Conservation (phyloP, 1,140 invertebrate genomes). For the Gonioctena quinquepunctata region DNA sequence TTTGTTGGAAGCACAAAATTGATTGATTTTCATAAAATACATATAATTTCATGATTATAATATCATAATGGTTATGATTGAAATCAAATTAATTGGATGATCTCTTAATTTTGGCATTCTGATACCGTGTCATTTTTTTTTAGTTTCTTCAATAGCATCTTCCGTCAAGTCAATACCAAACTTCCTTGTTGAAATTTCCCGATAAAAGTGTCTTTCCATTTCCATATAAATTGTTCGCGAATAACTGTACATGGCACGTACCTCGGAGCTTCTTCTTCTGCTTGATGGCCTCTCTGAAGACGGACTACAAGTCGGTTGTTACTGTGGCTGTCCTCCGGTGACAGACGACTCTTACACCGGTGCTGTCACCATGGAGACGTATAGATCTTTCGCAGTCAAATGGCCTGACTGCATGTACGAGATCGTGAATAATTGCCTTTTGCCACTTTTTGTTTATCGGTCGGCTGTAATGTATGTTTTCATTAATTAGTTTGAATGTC, state of each 20-base stretch:
- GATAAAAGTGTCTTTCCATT: neutral
- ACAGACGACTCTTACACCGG: conserved; percentile 28
- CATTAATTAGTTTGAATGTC: conserved; percentile 18
- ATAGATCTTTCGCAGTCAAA: conserved; percentile 13
- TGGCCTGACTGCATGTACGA: conserved; percentile 8
- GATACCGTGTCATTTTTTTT: too few relatives aligned
- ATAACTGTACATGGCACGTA: neutral
- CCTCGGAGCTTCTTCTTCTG: conserved; percentile 9
- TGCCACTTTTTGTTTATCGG: conserved; percentile 10
- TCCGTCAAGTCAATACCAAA: too few relatives aligned
- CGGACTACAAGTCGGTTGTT: conserved; percentile 18
- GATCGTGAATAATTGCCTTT: conserved; percentile 18
- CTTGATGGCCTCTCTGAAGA: conserved; percentile 19
- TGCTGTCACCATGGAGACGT: conserved; percentile 22
- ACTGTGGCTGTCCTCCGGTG: conserved; percentile 11
- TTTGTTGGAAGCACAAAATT: too few relatives aligned
- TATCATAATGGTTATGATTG: too few relatives aligned
- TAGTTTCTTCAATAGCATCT: too few relatives aligned
- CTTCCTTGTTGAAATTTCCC: neutral
- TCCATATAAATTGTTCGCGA: neutral
- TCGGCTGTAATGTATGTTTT: conserved; percentile 6
- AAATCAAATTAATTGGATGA: too few relatives aligned
- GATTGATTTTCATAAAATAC: too few relatives aligned
- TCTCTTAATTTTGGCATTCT: too few relatives aligned
- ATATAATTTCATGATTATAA: too few relatives aligned